Conservation (phyloP, 2,113 vertebrate genomes). For the Limanda limanda region DNA sequence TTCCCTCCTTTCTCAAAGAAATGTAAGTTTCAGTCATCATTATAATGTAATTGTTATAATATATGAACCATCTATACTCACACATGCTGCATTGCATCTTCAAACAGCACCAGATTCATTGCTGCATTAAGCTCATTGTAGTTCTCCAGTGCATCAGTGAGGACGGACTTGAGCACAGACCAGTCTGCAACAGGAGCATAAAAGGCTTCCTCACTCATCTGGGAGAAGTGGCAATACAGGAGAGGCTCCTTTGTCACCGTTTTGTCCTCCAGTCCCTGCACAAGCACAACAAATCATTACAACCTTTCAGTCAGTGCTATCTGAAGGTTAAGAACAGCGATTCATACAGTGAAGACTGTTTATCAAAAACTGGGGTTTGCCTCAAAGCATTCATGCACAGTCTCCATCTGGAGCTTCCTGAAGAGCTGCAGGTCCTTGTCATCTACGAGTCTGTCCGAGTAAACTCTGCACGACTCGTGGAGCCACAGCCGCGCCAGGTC, state of each 20-base stretch:
- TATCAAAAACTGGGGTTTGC: slow-evolving; percentile 60
- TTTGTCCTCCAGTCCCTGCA: slow-evolving; percentile 77
- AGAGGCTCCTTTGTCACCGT: slow-evolving; percentile 77
- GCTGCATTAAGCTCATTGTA: slow-evolving; percentile 84
- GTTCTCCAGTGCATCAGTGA: slow-evolving; percentile 81
- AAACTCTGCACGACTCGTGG: slow-evolving; percentile 84
- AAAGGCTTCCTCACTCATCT: slow-evolving; percentile 47
- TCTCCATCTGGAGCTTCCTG: slow-evolving; percentile 79
- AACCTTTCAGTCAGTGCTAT: background rate
- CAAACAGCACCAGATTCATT: slow-evolving; percentile 85
- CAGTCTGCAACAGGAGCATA: slow-evolving; percentile 82
- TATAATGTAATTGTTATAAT: background rate
- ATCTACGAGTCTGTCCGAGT: slow-evolving; percentile 85
- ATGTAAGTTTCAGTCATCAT: background rate
- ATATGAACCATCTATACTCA: slow-evolving; percentile 64
- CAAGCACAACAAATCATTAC: slow-evolving; percentile 19
- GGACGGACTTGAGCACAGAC: slow-evolving; percentile 76
- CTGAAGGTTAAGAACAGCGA: slow-evolving; percentile 17
- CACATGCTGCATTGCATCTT: slow-evolving; percentile 86
- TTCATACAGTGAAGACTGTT: slow-evolving; percentile 8
- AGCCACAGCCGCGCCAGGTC: slow-evolving; percentile 83
- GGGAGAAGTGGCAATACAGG: slow-evolving; percentile 84
- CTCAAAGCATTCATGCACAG: slow-evolving; percentile 82
- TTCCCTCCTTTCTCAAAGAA: background rate
- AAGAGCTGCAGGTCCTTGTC: slow-evolving; percentile 81